Evolutionary conservation across 1,140 invertebrate genomes (phyloP), one percentile per base, ranked within the genome.

Genomic region (Caenorhabditis brenneri): DNA sequence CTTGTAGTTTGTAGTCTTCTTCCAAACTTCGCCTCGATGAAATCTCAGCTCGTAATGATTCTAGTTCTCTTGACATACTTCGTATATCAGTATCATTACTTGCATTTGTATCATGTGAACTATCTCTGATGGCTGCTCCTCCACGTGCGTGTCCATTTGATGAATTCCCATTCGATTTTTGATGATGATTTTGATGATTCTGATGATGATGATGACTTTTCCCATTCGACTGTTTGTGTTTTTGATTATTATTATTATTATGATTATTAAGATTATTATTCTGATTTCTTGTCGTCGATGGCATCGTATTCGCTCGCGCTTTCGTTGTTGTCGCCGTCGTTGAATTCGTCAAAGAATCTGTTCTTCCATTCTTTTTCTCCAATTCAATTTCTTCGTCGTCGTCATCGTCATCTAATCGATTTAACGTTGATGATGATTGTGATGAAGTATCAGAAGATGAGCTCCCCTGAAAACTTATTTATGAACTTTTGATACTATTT

Each of bases 41-140:
- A 12, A 74, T 39, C 24, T 74, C 65, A 42, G 65, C 16, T 46
- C 65, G 65, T 42, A 74, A 42, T 74, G 65, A 46, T 74, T 74
- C 65, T 7, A 74, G 36, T 42, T 74, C 65, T 74, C 65, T 22
- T 46, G 65, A 42, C 65, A 74, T 74, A 74, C 36, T 74, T 74
- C 65, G 65, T 74, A 74, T 74, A 24, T 74, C 65, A 74, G 5
- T 22, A 3, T 74, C 65, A 46, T 74, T 74, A 42, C 65, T 74
- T 2, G 65, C 65, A 74, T 74, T 74, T 24, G 65, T 74, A 74
- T 74, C 65, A 27, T 74, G 33, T 74, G 65, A 74, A 74, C 65
- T 74, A 22, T 74, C 65, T 74, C 65, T 33, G 3, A 74, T 15
- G 42, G 65, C 65, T 74, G 36, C 33, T 33, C 7, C 24, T 55